Percentiles rank a stretch among this genome's conserved stretches.
Conservation (phyloP, 2,888 invertebrate species). For the Pediacus dermestoides region DNA sequence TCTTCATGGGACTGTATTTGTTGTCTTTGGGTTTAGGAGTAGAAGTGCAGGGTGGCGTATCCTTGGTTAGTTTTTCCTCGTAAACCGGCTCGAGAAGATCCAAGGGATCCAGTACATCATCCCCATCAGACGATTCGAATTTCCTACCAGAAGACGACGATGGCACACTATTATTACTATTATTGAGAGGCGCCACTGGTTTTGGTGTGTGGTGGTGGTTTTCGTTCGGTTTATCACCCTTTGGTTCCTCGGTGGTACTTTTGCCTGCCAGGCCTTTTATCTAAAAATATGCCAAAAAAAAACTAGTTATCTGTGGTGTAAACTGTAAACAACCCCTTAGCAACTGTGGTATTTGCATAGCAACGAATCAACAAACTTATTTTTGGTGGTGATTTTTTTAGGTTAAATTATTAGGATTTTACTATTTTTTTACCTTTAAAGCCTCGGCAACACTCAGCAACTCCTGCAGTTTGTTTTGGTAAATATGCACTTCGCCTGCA, state of each 20-base stretch:
- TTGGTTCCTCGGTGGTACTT: constrained; percentile 17
- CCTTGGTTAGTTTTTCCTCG: constrained; percentile 37
- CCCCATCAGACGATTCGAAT: constrained; percentile 2
- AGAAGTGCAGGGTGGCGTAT: constrained; percentile 15
- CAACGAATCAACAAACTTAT: not conserved
- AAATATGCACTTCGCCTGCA: constrained; percentile 53
- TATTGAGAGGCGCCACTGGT: not conserved
- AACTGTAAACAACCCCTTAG: too few species aligned
- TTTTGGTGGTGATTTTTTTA: not conserved
- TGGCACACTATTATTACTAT: not conserved
- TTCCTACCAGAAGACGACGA: not conserved
- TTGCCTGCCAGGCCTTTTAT: constrained; percentile 45
- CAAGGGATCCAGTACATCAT: constrained; percentile 36
- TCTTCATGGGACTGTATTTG: constrained; percentile 20
- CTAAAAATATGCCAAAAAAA: constrained; percentile 28
- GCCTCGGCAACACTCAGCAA: constrained; percentile 51
- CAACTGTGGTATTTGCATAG: not conserved
- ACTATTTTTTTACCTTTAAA: constrained; percentile 41
- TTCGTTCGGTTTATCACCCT: constrained; percentile 15
- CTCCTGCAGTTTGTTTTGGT: constrained; percentile 49
- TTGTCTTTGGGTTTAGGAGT: constrained; percentile 18
- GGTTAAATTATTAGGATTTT: not conserved
- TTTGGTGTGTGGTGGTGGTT: constrained; percentile 13
- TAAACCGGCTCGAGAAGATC: constrained; percentile 43
- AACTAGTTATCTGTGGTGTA: too few species aligned